Evolutionary conservation across 2,888 invertebrate genomes (phyloP), one percentile per base, ranked within the genome.

Genomic region (Thymelicus acteon): DNA sequence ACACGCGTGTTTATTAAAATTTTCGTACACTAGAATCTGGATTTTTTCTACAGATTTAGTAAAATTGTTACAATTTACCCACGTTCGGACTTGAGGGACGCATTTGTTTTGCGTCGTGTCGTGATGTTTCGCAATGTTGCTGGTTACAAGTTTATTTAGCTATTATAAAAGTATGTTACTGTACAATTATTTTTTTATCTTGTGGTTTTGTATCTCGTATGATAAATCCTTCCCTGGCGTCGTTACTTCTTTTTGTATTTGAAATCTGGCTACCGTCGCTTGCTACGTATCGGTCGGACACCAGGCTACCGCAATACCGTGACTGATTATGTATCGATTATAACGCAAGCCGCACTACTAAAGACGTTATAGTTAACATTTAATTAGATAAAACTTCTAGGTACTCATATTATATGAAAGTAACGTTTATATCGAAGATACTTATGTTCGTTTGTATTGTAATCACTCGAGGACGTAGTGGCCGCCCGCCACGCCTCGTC

Each of bases 391-490:
- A 71, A 74, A 82, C 79, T 82, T 80, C 77, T 87, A 87, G 80
- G 79, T 86, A 82, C 79, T 79, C 79, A 76, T 82, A 78, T 76
- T 80, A 80, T 77, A 73, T 77, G 79, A 81, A 82, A 79, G 13
- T 85, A 82, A 88, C 86, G 85, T 89, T 88, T 87, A 86, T 85
- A 84, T 84, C 78, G 73, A 72, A 74, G 73, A 73, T 79, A 84
- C 86, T 82, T 87, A 85, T 86, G 86, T 87, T 89, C 82, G 86
- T 88, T 87, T 86, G 80, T 86, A 84, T 79, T 82, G 66, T 68
- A 54, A 68, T 75, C 73, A 80, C 77, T 86, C 37, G 19, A 86
- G 86, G 83, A 80, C 86, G 85, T 88, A 87, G 74, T 71, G 69
- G 64, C 24, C 48, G 44, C 40, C 48, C 40, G 54, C 10, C 49